Evolutionary conservation across 2,888 invertebrate species (phyloP).

Genomic region (Chromoteleia sp.): DNA sequence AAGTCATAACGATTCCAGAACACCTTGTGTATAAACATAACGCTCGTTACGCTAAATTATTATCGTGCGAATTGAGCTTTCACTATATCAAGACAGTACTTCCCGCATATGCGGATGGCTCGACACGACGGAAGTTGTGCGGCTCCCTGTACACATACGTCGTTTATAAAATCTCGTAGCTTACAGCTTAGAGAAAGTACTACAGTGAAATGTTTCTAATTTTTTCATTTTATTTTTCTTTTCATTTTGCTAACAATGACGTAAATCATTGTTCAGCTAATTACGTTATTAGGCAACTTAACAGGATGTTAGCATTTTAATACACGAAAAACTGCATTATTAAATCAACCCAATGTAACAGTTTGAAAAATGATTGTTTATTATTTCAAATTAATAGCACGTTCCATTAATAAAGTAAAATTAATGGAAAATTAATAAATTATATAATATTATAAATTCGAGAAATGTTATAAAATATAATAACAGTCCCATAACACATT

Average conservation of each 20-base stretch:
- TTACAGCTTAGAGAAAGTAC: constrained; percentile 50
- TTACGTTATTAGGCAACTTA: too few relatives aligned
- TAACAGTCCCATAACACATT: constrained; percentile 9
- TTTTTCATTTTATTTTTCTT: constrained; percentile 16
- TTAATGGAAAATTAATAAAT: neutral
- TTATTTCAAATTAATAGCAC: too few relatives aligned
- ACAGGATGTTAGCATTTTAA: too few relatives aligned
- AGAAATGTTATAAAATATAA: constrained; percentile 13
- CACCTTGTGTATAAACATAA: constrained; percentile 42
- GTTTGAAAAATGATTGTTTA: too few relatives aligned
- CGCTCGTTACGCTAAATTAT: constrained; percentile 61
- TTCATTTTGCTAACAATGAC: neutral
- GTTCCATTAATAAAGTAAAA: constrained; percentile 1
- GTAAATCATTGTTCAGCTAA: constrained; percentile 3
- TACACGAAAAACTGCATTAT: too few relatives aligned
- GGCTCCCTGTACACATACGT: constrained; percentile 40
- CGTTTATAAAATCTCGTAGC: constrained; percentile 46
- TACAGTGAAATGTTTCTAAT: neutral
- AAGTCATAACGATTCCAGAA: constrained; percentile 21
- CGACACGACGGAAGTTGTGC: constrained; percentile 58
- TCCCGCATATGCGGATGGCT: constrained; percentile 63
- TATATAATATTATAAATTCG: neutral
- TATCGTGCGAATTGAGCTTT: constrained; percentile 67
- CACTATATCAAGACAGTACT: constrained; percentile 63
- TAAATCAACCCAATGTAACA: too few relatives aligned